Conservation (phyloP, 2,113 vertebrate genomes). For the Gnathonemus echidnorhynchus region DNA sequence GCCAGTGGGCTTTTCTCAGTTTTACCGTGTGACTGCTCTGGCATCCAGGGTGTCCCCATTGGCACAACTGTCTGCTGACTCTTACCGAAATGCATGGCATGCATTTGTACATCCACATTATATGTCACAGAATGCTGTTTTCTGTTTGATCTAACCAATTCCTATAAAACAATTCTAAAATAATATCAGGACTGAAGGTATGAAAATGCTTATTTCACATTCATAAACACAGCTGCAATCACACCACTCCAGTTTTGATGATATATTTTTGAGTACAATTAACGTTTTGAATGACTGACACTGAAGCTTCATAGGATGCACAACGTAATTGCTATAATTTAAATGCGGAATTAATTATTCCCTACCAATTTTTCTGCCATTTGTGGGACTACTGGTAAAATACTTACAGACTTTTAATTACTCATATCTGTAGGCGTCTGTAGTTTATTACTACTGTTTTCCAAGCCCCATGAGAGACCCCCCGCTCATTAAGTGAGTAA, state of each 20-base stretch:
- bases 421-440: not conserved
- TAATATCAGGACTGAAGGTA: not conserved
- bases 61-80: not conserved
- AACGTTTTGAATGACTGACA: not conserved
- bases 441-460: not conserved
- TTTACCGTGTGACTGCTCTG: not conserved
- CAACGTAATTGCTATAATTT: not conserved
- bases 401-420: not conserved
- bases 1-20: not conserved
- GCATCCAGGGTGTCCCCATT: not conserved
- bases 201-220: not conserved
- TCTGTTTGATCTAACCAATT: not conserved
- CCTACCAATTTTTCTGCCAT: not conserved
- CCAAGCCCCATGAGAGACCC: not conserved
- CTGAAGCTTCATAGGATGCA: not conserved
- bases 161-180: not conserved
- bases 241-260: not conserved
- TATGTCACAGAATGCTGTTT: not conserved
- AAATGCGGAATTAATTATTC: not conserved
- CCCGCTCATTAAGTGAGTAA: not conserved
- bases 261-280: not conserved
- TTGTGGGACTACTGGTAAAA: not conserved
- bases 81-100: not conserved
- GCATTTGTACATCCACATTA: not conserved
- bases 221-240: not conserved